Evolutionary conservation across 1,140 invertebrate genomes (phyloP).

Genomic region (Cepaea nemoralis): DNA sequence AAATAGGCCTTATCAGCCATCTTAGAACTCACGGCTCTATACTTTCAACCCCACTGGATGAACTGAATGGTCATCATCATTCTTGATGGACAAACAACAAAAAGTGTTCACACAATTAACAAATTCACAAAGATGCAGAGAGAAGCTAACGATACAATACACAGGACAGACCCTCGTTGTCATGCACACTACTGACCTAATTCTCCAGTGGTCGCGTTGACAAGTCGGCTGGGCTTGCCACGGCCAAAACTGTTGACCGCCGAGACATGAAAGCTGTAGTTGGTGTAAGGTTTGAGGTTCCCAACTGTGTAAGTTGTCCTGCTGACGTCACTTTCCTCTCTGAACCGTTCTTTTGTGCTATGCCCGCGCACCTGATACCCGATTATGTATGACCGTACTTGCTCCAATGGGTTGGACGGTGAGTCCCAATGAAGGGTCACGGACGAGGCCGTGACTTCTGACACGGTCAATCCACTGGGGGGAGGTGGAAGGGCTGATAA

Average conservation of each 20-base stretch:
- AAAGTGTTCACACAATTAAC: neutral
- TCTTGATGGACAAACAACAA: no score
- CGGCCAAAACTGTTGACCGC: slow-evolving; percentile 94
- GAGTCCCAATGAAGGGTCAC: slow-evolving; percentile 92
- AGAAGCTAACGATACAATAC: neutral
- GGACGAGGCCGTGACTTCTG: slow-evolving; percentile 92
- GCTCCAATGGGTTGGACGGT: slow-evolving; percentile 80
- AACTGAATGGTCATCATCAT: no score
- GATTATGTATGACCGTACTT: slow-evolving; percentile 93
- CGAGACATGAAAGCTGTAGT: slow-evolving; percentile 94
- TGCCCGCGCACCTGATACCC: slow-evolving; percentile 92
- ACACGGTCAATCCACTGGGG: slow-evolving; percentile 87
- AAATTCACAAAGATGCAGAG: neutral
- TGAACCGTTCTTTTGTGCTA: slow-evolving; percentile 72
- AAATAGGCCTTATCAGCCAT: no score
- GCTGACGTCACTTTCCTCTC: slow-evolving; percentile 90
- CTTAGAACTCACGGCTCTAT: no score
- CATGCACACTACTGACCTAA: slow-evolving; percentile 82
- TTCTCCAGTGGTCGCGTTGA: slow-evolving; percentile 93
- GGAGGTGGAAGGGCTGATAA: slow-evolving; percentile 86
- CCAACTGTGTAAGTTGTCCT: slow-evolving; percentile 92
- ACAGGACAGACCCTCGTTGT: neutral
- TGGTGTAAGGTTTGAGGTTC: slow-evolving; percentile 91
- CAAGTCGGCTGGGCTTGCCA: slow-evolving; percentile 86
- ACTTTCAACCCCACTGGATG: no score